phyloP scores from a whole-genome alignment of 2,113 vertebrate species.

The Hemibagrus wyckioides region DNA sequence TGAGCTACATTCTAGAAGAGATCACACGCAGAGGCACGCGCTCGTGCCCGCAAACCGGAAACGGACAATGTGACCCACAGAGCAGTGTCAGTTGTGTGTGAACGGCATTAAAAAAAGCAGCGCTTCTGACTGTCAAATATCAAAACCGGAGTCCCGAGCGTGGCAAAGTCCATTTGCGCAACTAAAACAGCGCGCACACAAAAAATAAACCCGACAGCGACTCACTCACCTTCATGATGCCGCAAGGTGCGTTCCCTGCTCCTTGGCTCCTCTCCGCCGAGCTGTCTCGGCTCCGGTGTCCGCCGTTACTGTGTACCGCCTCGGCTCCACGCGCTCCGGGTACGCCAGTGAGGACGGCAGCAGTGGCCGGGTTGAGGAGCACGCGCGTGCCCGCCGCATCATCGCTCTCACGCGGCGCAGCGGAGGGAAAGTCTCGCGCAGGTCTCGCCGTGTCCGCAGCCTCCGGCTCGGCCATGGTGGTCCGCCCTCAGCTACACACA shows the following conservation, averaged over 20 bases:
- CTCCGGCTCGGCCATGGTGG: conserved; percentile 68
- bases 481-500: conserved; percentile 62
- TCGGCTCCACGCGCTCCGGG: conserved; percentile 62
- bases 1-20: not conserved
- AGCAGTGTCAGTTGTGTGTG: not conserved
- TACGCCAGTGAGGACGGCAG: conserved; percentile 60
- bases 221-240: conserved; percentile 86
- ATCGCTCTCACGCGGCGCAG: conserved; percentile 35
- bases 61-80: conserved; percentile 21
- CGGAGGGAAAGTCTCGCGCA: not conserved
- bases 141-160: not conserved
- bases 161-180: not conserved
- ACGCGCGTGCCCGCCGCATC: conserved; percentile 47
- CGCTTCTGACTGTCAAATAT: not conserved
- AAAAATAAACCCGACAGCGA: not conserved
- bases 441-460: conserved; percentile 49
- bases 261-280: conserved; percentile 77
- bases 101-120: not conserved
- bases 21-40: not conserved
- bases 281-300: conserved; percentile 78
- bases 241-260: conserved; percentile 75
- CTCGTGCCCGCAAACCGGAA: conserved; percentile 10
- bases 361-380: conserved; percentile 67
- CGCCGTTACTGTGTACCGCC: conserved; percentile 72
- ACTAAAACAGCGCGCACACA: not conserved